Evolutionary conservation across 2,888 invertebrate species (phyloP).

Genomic region (Kuschelorhynchus macadamiae): DNA sequence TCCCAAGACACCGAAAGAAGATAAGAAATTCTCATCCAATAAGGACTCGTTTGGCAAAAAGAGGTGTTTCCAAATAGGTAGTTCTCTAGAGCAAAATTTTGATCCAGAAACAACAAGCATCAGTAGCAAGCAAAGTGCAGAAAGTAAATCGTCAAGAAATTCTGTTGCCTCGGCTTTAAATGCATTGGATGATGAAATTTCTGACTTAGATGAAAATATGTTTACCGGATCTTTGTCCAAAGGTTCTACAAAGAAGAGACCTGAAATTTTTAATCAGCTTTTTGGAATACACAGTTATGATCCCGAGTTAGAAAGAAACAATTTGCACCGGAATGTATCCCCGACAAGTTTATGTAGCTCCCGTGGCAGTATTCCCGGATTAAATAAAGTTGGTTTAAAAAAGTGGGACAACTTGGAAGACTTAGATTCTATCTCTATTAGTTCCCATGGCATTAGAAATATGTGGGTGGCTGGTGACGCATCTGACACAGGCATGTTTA

Average conservation of each 20-base stretch:
- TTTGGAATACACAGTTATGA: constrained; percentile 54
- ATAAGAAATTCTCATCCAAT: constrained; percentile 43
- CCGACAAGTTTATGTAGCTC: constrained; percentile 61
- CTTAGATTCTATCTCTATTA: constrained; percentile 60
- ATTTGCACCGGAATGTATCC: constrained; percentile 53
- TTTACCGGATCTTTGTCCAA: constrained; percentile 54
- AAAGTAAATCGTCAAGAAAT: constrained; percentile 49
- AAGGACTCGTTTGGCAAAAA: constrained; percentile 59
- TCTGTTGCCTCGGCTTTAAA: constrained; percentile 55
- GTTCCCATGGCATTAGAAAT: constrained; percentile 55
- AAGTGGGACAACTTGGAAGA: constrained; percentile 65
- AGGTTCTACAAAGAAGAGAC: constrained; percentile 42
- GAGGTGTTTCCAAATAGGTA: constrained; percentile 59
- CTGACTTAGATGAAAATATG: constrained; percentile 57
- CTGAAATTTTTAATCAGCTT: constrained; percentile 54
- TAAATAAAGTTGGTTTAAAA: constrained; percentile 58
- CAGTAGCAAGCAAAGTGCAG: constrained; percentile 34
- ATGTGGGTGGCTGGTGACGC: constrained; percentile 64
- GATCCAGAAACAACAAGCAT: constrained; percentile 51
- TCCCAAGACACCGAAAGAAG: constrained; percentile 55
- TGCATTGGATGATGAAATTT: constrained; percentile 56
- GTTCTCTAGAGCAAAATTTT: constrained; percentile 52
- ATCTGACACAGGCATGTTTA: constrained; percentile 66
- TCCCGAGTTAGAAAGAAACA: constrained; percentile 35
- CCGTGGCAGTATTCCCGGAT: constrained; percentile 58